Percentiles rank a stretch among this genome's conserved stretches.
Conservation (phyloP, 2,797 vertebrate genomes). For the Coilia nasus region DNA sequence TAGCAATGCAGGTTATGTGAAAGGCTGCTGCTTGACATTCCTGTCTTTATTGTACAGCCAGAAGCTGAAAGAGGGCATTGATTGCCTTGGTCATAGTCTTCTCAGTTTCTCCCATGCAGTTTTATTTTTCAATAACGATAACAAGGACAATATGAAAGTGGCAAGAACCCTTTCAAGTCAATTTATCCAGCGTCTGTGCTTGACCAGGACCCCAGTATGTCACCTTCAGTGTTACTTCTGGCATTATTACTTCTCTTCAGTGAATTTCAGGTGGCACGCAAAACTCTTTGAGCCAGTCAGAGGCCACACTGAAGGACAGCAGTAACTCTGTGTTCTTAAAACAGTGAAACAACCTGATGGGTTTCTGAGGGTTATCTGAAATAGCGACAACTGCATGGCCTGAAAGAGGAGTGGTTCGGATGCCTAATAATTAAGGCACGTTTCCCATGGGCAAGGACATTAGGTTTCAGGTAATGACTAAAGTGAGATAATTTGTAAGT, state of each 20-base stretch:
- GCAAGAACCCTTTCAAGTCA: neutral
- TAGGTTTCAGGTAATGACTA: constrained; percentile 38
- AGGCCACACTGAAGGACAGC: neutral
- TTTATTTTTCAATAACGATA: constrained; percentile 5
- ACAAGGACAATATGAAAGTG: constrained; percentile 13
- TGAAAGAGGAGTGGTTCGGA: constrained; percentile 37
- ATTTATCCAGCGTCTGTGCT: constrained; percentile 10
- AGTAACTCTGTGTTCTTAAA: neutral
- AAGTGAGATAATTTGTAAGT: constrained; percentile 31
- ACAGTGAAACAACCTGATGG: neutral
- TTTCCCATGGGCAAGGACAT: constrained; percentile 37
- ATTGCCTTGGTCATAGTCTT: neutral
- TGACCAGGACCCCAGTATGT: constrained; percentile 1
- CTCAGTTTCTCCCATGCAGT: neutral
- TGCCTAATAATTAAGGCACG: constrained; percentile 41
- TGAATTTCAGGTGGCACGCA: neutral
- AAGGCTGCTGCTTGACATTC: neutral
- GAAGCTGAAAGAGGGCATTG: neutral
- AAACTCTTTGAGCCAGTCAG: neutral
- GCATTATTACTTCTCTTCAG: neutral
- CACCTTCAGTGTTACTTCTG: neutral
- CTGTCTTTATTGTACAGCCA: neutral
- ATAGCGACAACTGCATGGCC: neutral
- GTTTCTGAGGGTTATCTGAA: neutral
- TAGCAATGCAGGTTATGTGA: neutral